Conservation (phyloP, 2,888 invertebrate species). For the Ennomos erosarius region DNA sequence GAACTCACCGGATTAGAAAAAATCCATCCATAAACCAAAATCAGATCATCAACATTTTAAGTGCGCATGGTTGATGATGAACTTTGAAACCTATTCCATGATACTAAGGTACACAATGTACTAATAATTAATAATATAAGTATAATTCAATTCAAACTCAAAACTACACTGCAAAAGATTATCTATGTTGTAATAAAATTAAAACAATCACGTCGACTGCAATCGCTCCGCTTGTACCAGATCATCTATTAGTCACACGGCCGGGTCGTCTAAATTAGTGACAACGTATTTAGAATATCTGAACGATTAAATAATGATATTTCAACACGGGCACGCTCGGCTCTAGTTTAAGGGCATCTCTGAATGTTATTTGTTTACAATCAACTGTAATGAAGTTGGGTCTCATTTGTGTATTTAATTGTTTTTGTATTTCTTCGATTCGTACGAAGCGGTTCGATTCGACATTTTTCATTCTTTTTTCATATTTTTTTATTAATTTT, state of each 20-base stretch:
- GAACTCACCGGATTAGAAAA: too few relatives aligned
- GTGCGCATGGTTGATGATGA: too few relatives aligned
- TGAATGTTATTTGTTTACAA: slow-evolving; percentile 29
- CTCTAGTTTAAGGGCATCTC: slow-evolving; percentile 34
- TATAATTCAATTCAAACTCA: too few relatives aligned
- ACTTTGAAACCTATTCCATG: too few relatives aligned
- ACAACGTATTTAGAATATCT: slow-evolving; percentile 52
- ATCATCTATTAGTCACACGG: slow-evolving; percentile 48
- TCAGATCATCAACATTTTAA: too few relatives aligned
- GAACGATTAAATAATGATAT: slow-evolving; percentile 33
- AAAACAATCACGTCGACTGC: neutral
- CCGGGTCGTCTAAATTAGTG: slow-evolving; percentile 58
- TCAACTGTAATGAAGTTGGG: slow-evolving; percentile 21
- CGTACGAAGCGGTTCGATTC: too few relatives aligned
- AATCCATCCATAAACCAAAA: too few relatives aligned
- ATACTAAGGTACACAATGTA: too few relatives aligned
- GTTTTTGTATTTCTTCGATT: neutral
- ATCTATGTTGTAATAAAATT: too few relatives aligned
- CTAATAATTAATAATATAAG: too few relatives aligned
- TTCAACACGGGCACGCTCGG: slow-evolving; percentile 11
- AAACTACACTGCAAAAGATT: too few relatives aligned
- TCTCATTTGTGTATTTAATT: slow-evolving; percentile 11
- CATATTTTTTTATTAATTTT: neutral
- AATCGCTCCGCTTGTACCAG: slow-evolving; percentile 38
- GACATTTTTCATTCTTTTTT: too few relatives aligned